These are phyloP conservation scores for Noctua pronuba DNA, from an alignment of 2,888 invertebrate species.

Conservation along the genomic window DNA sequence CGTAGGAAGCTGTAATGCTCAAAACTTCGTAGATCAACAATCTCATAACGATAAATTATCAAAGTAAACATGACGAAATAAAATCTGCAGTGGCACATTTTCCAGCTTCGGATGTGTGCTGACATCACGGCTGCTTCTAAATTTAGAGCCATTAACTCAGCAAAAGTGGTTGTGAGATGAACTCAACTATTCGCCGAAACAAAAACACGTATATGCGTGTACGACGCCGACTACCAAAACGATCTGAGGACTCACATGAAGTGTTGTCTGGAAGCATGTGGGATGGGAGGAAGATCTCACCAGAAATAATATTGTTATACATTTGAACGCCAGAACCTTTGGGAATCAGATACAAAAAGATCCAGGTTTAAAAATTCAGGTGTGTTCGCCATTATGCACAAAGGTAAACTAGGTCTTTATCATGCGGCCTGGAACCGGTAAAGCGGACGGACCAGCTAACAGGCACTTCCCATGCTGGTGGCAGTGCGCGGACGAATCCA, in stretches of 20 bases:
- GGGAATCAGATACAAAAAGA: no score
- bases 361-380: neutral
- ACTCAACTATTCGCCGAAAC: constrained; percentile 63
- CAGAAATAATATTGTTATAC: neutral
- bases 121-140: constrained; percentile 80
- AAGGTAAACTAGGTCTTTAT: constrained; percentile 63
- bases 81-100: constrained; percentile 75
- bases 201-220: constrained; percentile 33
- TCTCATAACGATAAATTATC: constrained; percentile 48
- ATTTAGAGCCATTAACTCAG: constrained; percentile 81
- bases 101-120: constrained; percentile 79
- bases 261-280: neutral
- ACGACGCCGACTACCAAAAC: constrained; percentile 17
- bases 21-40: constrained; percentile 38
- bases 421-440: constrained; percentile 72
- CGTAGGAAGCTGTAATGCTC: neutral
- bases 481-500: constrained; percentile 88
- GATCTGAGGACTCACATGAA: constrained; percentile 16
- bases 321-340: neutral
- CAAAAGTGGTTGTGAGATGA: constrained; percentile 73
- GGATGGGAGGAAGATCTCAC: neutral
- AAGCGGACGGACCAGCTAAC: constrained; percentile 83
- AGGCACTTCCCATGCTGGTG: constrained; percentile 88
- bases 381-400: constrained; percentile 28
- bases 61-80: constrained; percentile 63